Conservation (phyloP, 2,797 vertebrate species). For the Cottoperca gobio region DNA sequence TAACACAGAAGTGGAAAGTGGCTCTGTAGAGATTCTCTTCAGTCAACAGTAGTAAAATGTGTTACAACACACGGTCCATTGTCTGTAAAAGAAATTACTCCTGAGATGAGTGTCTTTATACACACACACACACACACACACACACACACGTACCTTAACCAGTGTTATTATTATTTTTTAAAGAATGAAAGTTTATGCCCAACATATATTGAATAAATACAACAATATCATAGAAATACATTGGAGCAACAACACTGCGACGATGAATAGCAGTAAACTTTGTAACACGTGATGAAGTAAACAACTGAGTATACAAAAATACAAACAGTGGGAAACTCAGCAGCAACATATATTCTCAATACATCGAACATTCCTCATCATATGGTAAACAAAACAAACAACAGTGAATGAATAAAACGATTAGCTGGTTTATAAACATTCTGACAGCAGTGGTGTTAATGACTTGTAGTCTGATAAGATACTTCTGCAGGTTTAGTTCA, state of each 20-base stretch:
- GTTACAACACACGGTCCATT: conserved; percentile 43
- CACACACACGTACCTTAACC: conserved; percentile 27
- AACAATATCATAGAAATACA: conserved; percentile 34
- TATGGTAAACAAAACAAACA: conserved; percentile 25
- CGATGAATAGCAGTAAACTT: conserved; percentile 26
- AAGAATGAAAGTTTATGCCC: conserved; percentile 13
- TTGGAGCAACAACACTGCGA: conserved; percentile 24
- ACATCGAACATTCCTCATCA: conserved; percentile 39
- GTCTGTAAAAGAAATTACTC: conserved; percentile 58
- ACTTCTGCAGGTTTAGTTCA: conserved; percentile 22
- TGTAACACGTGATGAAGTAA: conserved; percentile 30
- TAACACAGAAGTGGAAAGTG: conserved; percentile 58
- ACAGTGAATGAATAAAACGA: conserved; percentile 29
- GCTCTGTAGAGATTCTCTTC: conserved; percentile 42
- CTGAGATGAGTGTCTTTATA: conserved; percentile 71
- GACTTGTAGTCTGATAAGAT: neutral
- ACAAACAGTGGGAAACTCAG: conserved; percentile 28
- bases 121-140: too few species aligned
- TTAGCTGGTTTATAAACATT: conserved; percentile 29
- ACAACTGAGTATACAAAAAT: conserved; percentile 40
- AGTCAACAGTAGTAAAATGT: conserved; percentile 49
- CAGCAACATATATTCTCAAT: conserved; percentile 31
- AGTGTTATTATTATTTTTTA: conserved; percentile 17
- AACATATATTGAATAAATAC: conserved; percentile 50
- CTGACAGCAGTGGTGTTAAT: conserved; percentile 14